Conservation (phyloP, 1,140 invertebrate genomes). For the Alviniconcha marisindica region DNA sequence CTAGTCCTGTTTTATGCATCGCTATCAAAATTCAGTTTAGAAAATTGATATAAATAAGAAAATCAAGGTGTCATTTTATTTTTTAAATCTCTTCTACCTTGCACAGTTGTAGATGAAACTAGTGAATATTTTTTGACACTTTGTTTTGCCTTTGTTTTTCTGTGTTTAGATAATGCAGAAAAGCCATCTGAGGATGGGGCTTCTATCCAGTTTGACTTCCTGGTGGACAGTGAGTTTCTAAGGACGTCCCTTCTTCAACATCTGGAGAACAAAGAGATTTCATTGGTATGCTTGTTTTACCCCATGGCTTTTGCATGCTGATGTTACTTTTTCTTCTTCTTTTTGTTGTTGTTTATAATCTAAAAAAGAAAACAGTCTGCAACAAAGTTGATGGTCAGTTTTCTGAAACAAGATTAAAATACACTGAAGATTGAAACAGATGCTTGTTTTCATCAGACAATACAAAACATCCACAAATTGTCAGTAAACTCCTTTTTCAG, state of each 20-base stretch:
- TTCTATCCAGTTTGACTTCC: constrained; percentile 91
- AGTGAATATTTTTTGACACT: no score
- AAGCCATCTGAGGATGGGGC: constrained; percentile 41
- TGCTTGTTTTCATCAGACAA: no score
- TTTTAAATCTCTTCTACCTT: neutral
- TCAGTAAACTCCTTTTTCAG: no score
- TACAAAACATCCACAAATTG: no score
- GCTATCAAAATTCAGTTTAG: no score
- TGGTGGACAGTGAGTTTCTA: constrained; percentile 89
- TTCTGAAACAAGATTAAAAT: no score
- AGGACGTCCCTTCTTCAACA: constrained; percentile 79
- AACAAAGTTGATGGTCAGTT: neutral
- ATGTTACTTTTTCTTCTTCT: neutral
- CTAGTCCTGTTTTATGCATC: no score
- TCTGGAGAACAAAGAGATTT: constrained; percentile 71
- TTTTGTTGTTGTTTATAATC: neutral
- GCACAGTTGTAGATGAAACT: neutral
- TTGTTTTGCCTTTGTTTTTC: constrained; percentile 30
- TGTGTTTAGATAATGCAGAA: constrained; percentile 11
- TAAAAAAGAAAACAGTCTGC: no score
- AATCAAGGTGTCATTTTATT: neutral
- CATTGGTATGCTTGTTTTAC: constrained; percentile 64
- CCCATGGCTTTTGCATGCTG: neutral
- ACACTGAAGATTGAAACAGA: no score
- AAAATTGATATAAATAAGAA: neutral